Conservation (phyloP, 2,888 invertebrate genomes). For the Anaspis maculata region DNA sequence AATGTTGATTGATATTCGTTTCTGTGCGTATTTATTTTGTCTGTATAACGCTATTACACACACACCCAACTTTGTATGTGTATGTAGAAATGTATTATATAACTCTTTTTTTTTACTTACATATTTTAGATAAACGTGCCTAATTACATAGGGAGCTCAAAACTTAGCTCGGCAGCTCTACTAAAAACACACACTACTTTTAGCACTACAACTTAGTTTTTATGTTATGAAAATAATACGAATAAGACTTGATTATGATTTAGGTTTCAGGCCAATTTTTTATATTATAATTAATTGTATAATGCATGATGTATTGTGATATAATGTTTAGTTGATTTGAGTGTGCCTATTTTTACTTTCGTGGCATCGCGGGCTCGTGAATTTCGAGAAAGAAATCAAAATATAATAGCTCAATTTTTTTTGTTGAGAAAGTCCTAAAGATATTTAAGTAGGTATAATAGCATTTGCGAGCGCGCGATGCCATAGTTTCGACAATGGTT, state of each 20-base stretch:
- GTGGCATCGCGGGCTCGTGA: neutral
- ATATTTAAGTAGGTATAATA: too few species aligned
- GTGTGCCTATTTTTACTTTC: constrained; percentile 5
- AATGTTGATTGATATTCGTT: constrained; percentile 21
- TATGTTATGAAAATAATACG: constrained; percentile 12
- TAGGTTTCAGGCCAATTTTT: neutral
- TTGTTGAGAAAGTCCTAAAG: too few species aligned
- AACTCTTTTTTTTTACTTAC: neutral
- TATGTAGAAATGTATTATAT: neutral
- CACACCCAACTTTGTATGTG: neutral
- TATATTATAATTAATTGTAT: constrained; percentile 1
- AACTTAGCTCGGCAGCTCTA: constrained; percentile 13
- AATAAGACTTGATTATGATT: constrained; percentile 7
- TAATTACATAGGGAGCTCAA: constrained; percentile 18
- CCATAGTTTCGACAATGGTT: neutral
- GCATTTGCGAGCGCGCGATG: too few species aligned
- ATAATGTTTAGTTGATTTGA: constrained; percentile 5
- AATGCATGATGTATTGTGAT: constrained; percentile 17
- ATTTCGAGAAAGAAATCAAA: too few species aligned
- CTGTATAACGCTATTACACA: neutral
- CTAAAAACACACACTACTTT: constrained; percentile 12
- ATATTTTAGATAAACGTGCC: constrained; percentile 18
- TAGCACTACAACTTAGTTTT: constrained; percentile 10
- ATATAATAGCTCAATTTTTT: too few species aligned
- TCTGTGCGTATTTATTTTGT: neutral